A percentile compares a stretch with the other conserved stretches of the same genome.
Conservation (phyloP, 2,797 vertebrate genomes). For the Xenops minutus region DNA sequence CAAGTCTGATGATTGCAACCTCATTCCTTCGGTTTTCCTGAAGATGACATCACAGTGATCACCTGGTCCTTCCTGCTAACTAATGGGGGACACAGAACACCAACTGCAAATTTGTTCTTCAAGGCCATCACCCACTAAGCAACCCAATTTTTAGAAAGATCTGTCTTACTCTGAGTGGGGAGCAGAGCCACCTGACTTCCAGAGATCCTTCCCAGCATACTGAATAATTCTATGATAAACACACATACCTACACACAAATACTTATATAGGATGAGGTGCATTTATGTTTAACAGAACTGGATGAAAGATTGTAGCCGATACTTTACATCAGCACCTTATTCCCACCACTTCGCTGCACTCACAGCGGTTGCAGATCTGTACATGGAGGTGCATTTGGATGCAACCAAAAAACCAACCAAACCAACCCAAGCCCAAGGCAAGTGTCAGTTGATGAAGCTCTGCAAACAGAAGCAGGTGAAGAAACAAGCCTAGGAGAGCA, state of each 20-base stretch:
- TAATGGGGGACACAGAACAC: neutral
- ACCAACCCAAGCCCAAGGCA: neutral
- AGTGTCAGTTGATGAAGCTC: conserved; percentile 34
- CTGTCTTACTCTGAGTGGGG: neutral
- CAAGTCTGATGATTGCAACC: neutral
- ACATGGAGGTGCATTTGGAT: neutral
- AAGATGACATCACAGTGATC: neutral
- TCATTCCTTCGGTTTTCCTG: neutral
- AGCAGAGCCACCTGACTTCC: neutral
- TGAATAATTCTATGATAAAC: neutral
- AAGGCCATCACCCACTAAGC: neutral
- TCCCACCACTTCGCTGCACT: conserved; percentile 23
- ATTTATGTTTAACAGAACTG: neutral
- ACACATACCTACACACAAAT: neutral
- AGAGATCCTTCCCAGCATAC: neutral
- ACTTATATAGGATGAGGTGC: neutral
- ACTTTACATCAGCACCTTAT: neutral
- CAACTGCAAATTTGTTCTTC: neutral
- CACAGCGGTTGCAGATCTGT: neutral
- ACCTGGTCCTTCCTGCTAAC: neutral
- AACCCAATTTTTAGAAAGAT: neutral
- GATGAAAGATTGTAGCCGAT: neutral
- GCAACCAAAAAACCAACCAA: neutral
- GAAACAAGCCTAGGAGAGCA: conserved; percentile 57
- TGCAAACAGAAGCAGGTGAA: conserved; percentile 39